phyloP scores from a whole-genome alignment of 2,888 invertebrate species.

The Flexamia atlantica region DNA sequence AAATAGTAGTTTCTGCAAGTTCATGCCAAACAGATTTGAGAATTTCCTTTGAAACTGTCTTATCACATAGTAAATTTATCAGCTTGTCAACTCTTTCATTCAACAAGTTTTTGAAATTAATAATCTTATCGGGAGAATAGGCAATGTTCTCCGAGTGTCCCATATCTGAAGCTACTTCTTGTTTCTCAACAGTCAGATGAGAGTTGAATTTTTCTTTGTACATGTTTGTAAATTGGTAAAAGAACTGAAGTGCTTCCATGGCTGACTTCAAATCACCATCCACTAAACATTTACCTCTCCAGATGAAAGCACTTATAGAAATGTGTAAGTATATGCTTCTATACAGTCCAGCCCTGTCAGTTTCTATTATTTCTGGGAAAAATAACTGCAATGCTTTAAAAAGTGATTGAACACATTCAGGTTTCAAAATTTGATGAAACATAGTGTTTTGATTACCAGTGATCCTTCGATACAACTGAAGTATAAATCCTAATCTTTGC shows the following conservation, averaged over 20 bases:
- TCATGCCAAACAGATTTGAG: conserved; percentile 1
- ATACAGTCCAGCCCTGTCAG: background rate
- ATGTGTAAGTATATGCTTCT: background rate
- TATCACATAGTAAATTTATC: conserved; percentile 16
- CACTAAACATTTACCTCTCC: conserved; percentile 5
- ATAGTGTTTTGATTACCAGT: background rate
- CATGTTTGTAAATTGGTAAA: background rate
- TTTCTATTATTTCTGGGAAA: background rate
- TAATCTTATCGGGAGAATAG: background rate
- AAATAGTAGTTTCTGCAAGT: background rate
- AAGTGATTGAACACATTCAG: background rate
- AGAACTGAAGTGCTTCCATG: background rate
- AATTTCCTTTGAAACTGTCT: background rate
- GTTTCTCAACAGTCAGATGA: background rate
- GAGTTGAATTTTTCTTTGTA: background rate
- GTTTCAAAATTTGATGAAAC: conserved; percentile 1
- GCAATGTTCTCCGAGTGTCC: background rate
- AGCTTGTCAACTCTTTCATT: background rate
- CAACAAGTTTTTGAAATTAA: background rate
- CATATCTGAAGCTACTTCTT: background rate
- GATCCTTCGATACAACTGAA: background rate
- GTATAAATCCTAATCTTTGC: conserved; percentile 4
- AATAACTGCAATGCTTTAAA: background rate
- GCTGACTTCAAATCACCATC: background rate
- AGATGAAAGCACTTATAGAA: background rate